Base-by-base conservation (phyloP, 2,888 invertebrate genomes). In the Hipparchia sbordonii region DNA sequence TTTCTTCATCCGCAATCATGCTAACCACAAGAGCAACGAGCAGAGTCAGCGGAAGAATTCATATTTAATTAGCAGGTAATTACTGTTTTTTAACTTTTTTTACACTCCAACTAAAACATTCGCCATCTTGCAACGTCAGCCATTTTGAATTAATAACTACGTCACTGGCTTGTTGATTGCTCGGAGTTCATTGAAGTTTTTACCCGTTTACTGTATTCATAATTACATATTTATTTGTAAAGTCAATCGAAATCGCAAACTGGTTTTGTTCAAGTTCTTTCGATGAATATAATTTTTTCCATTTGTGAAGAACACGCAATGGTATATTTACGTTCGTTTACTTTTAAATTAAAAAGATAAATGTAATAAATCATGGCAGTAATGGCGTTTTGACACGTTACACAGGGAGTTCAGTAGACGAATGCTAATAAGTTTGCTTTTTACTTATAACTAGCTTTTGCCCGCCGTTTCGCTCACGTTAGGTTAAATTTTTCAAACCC, bases 321-420 rank as follows among this genome's bases (percentile, higher is more conserved):
- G 10, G 62, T 45, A 67, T 56, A 56, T 67, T 46, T 46, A 56
- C 52, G 33, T 33, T 51, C 65, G 52, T 67, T 56, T 56, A 67
- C 67, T 9, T 67, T 67, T 67, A 67, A 67, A 67, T 67, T 67
- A 57, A 67, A 66, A 67, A 56, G 67, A 67, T 67, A 67, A 67
- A 54, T 45, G 67, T 13, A 7, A 13, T 67, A 67, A 67, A 56
- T 67, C 56, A 57, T 13, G n/a, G 4, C n/a, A n/a, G n/a, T 56
- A 46, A 67, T 56, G 45, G 45, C 67, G 39, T 39, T 52, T n/a
- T 45, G 67, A 56, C 67, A 67, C 67, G 67, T 45, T 56, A 45
- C 9, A 13, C 1, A 9, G 39, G 39, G 13, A 56, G 23, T 51
- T 63, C 48, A 52, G 23, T 65, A 9, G 12, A 23, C 12, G 33